A percentile compares a stretch with the other conserved stretches of the same genome.
Evolutionary conservation across 2,888 invertebrate species (phyloP).

Genomic region (Agonopterix heracliana): DNA sequence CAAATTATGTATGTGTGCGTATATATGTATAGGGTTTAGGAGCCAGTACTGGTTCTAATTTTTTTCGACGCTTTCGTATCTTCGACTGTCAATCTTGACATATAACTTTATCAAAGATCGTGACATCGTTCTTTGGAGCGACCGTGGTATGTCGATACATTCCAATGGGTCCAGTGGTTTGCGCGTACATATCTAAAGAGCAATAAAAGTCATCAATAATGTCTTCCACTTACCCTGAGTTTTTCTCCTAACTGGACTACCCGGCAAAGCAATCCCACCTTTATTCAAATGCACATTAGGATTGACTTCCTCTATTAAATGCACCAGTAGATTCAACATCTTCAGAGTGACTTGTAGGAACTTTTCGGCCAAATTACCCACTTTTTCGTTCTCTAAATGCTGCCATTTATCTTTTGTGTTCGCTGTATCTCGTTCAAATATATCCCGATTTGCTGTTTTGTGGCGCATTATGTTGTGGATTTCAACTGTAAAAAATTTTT

Average conservation of each 20-base stretch:
- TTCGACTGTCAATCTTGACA: too few relatives aligned
- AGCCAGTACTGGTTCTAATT: too few relatives aligned
- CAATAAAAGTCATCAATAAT: too few relatives aligned
- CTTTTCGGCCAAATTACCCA: constrained; percentile 77
- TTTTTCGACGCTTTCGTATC: too few relatives aligned
- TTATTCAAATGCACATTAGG: constrained; percentile 70
- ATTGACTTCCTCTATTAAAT: constrained; percentile 83
- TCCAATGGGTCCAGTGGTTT: too few relatives aligned
- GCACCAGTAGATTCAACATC: constrained; percentile 83
- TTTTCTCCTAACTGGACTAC: constrained; percentile 72
- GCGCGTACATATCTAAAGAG: too few relatives aligned
- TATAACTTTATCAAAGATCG: too few relatives aligned
- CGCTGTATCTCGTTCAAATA: constrained; percentile 58
- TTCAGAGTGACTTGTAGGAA: constrained; percentile 81
- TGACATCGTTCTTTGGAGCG: too few relatives aligned
- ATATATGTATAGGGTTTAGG: too few relatives aligned
- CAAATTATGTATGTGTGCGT: too few relatives aligned
- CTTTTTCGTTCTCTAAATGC: constrained; percentile 48
- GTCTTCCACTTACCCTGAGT: constrained; percentile 44
- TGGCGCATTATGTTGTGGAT: constrained; percentile 62
- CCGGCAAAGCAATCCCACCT: constrained; percentile 69
- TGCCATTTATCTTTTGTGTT: constrained; percentile 53
- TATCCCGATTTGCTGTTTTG: constrained; percentile 49
- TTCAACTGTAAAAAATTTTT: constrained; percentile 47
- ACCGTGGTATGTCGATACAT: too few relatives aligned